Conservation (phyloP, 2,113 vertebrate species). For the Pycnonotus jocosus region DNA sequence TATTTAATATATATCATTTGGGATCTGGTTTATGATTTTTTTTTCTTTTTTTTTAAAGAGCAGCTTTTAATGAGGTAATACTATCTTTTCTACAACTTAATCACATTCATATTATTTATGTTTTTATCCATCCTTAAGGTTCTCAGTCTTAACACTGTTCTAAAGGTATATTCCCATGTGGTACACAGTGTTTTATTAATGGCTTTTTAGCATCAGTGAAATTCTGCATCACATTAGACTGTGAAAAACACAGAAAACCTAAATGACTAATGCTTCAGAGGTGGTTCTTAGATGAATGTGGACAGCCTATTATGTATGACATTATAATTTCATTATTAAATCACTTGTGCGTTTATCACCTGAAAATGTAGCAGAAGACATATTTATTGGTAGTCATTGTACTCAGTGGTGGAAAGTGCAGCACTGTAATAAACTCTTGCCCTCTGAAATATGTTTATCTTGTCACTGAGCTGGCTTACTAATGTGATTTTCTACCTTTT, state of each 20-base stretch:
- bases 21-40: not conserved
- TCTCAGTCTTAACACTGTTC: not conserved
- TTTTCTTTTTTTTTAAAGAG: not conserved
- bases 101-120: not conserved
- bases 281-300: not conserved
- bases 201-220: not conserved
- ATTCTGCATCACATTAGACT: not conserved
- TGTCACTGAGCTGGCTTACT: not conserved
- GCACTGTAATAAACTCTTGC: not conserved
- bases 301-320: not conserved
- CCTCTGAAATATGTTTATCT: constrained; percentile 19
- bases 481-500: not conserved
- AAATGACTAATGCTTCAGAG: not conserved
- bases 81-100: not conserved
- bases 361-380: not conserved
- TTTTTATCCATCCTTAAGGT: not conserved
- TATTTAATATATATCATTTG: not conserved
- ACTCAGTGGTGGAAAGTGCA: not conserved
- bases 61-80: not conserved
- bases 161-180: not conserved
- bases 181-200: not conserved
- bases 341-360: not conserved
- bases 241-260: not conserved
- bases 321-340: not conserved
- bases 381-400: not conserved